These are phyloP conservation scores for Noctua janthina DNA, from an alignment of 2,888 invertebrate genomes.

Conservation along the genomic window DNA sequence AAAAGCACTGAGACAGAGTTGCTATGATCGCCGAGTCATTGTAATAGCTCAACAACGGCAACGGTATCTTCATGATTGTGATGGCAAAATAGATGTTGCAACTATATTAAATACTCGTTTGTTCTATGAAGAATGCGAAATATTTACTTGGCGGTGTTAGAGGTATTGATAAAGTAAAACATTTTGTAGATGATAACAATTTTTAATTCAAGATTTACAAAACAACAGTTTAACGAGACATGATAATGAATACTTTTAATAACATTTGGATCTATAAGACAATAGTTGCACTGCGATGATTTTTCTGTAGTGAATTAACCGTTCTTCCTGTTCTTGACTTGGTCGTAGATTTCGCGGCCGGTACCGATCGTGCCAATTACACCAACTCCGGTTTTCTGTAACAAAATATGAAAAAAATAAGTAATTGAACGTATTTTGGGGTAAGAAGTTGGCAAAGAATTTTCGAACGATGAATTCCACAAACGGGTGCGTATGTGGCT, in stretches of 20 bases:
- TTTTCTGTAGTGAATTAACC: conserved; percentile 13
- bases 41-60: too few relatives aligned
- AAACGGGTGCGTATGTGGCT: too few relatives aligned
- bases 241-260: background rate
- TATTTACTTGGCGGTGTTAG: too few relatives aligned
- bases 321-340: conserved; percentile 58
- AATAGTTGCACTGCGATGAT: background rate
- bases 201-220: conserved; percentile 25
- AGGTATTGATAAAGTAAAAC: conserved; percentile 7
- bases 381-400: conserved; percentile 70
- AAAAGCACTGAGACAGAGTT: too few relatives aligned
- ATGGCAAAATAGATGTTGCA: too few relatives aligned
- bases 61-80: too few relatives aligned
- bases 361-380: conserved; percentile 66
- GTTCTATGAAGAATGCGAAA: too few relatives aligned
- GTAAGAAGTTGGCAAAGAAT: background rate
- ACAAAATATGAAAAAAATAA: conserved; percentile 35
- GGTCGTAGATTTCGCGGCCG: conserved; percentile 66
- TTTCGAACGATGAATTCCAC: background rate
- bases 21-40: too few relatives aligned
- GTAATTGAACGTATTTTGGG: background rate
- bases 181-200: background rate
- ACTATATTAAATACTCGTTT: too few relatives aligned
- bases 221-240: background rate
- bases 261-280: conserved; percentile 7